Percentiles rank a stretch among this genome's conserved stretches.
These are phyloP conservation scores for Copidosoma aretas DNA, from an alignment of 2,888 invertebrate species.

Conservation along the genomic window DNA sequence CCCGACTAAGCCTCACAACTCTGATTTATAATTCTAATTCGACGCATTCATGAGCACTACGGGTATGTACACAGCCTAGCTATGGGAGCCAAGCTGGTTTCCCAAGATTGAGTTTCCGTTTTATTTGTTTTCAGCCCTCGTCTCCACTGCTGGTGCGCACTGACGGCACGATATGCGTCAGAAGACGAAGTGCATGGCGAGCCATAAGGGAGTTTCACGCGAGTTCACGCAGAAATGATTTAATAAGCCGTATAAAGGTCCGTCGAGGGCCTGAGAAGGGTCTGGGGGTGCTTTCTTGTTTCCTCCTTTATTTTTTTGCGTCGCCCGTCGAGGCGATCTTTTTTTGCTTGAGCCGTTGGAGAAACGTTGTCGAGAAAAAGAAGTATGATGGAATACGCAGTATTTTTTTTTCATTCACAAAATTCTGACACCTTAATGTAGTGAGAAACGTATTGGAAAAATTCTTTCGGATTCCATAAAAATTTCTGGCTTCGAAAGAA, in stretches of 20 bases:
- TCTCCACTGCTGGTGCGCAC: background rate
- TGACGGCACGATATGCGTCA: conserved; percentile 13
- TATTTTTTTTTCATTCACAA: too few relatives aligned
- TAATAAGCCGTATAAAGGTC: conserved; percentile 55
- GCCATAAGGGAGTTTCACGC: conserved; percentile 28
- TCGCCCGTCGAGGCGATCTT: conserved; percentile 23
- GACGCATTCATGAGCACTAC: too few relatives aligned
- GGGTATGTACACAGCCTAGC: too few relatives aligned
- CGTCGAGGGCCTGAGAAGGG: conserved; percentile 53
- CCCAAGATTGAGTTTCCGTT: conserved; percentile 30
- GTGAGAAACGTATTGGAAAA: too few relatives aligned
- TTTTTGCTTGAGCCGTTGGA: background rate
- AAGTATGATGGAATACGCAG: too few relatives aligned
- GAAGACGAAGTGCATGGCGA: conserved; percentile 25
- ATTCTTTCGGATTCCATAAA: too few relatives aligned
- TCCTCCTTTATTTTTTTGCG: conserved; percentile 21
- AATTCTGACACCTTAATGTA: too few relatives aligned
- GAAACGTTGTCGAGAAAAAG: too few relatives aligned
- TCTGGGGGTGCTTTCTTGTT: conserved; percentile 26
- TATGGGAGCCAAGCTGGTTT: too few relatives aligned
- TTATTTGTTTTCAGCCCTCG: conserved; percentile 37
- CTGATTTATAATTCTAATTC: too few relatives aligned
- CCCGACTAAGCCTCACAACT: too few relatives aligned
- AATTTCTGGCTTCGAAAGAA: too few relatives aligned
- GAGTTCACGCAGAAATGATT: conserved; percentile 51